Evolutionary conservation across 2,888 invertebrate species (phyloP), one percentile per base, ranked within the genome.

Genomic region (Priocnemis perturbator): DNA sequence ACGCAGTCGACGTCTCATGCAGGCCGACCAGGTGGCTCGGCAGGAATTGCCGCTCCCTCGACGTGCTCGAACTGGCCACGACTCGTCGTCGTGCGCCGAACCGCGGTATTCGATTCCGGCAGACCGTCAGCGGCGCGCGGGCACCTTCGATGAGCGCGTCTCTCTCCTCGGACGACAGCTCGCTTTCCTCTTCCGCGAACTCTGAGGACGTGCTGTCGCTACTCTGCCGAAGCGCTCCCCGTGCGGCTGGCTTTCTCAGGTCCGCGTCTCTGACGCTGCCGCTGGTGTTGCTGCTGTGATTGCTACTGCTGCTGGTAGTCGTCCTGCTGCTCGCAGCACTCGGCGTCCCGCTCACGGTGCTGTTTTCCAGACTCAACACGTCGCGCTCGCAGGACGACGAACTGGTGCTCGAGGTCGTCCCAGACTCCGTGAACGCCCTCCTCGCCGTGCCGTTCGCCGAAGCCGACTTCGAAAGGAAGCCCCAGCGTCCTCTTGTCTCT

Each of bases 121-220:
- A 81, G 58, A 83, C 76, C 19, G 81, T 79, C 60, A 84, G 75
- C 1, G 83, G 80, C 3, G 82, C 83, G 53, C 73, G 64, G 0
- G 71, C 65, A 5, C 79, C 81, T 50, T 80, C 86, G 14, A 86
- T 83, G 57, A 86, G 60, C 19, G 85, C 83, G 77, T 86, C 85
- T n/a, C 83, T 78, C 62, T 86, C 86, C 63, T 86, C 86, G 15
- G 84, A 85, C 19, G 85, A 78, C 37, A 84, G 73, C 52, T 85
- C 86, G 65, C 83, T 85, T 45, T 85, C 85, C 45, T 85, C 84
- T 44, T 82, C 83, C 11, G 37, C 4, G n/a, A 82, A 74, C 7
- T 86, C 85, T 3, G 85, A 86, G 11, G 86, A 86, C 2, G 84
- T 65, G 20, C 83, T 85, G 23, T 71, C 76, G 60, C 81, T 83